These are phyloP conservation scores for Lophochroa leadbeateri DNA, from an alignment of 2,113 vertebrate genomes.

Conservation along the genomic window DNA sequence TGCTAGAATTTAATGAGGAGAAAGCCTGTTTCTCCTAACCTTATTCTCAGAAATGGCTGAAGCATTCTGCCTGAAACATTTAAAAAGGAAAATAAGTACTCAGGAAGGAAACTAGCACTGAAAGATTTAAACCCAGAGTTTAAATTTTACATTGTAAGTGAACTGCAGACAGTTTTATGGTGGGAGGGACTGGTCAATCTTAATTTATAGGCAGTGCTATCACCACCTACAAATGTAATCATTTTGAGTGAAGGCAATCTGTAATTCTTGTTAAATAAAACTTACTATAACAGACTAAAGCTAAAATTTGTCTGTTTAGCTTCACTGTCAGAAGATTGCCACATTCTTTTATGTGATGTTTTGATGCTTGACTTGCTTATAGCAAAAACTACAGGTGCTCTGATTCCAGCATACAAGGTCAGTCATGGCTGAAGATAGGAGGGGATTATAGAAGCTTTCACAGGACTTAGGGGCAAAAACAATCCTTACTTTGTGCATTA, in stretches of 20 bases:
- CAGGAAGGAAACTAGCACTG: not conserved
- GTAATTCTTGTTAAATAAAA: not conserved
- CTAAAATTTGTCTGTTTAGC: not conserved
- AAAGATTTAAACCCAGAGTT: not conserved
- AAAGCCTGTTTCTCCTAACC: not conserved
- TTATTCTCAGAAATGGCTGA: not conserved
- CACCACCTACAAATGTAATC: not conserved
- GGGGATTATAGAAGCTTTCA: conserved; percentile 38
- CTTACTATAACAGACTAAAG: conserved; percentile 27
- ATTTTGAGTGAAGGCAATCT: not conserved
- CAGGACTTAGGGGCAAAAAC: conserved; percentile 33
- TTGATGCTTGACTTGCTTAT: conserved; percentile 34
- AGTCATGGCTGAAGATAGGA: conserved; percentile 45
- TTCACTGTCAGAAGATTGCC: not conserved
- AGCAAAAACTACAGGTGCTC: conserved; percentile 33
- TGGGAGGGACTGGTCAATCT: not conserved
- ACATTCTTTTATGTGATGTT: not conserved
- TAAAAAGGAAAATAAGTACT: not conserved
- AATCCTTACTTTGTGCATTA: conserved; percentile 51
- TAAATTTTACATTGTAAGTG: not conserved
- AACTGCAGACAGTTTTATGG: not conserved
- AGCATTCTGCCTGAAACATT: not conserved
- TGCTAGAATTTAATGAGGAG: not conserved
- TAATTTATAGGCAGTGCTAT: not conserved
- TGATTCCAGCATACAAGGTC: conserved; percentile 17